phyloP scores from a whole-genome alignment of 2,888 invertebrate genomes.

The Auanema sp. region DNA sequence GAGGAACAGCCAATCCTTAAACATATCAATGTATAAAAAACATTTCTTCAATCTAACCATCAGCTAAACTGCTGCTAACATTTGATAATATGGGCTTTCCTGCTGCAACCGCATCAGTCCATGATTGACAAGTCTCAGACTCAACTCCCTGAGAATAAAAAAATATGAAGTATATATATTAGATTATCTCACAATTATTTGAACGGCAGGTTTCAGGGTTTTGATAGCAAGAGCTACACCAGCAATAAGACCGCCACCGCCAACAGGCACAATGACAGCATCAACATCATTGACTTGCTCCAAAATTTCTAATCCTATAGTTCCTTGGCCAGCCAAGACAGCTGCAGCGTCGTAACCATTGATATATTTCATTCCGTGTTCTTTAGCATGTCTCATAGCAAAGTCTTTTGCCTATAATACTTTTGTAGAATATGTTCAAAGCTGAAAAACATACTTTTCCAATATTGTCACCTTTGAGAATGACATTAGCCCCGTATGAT shows the following conservation, averaged over 20 bases:
- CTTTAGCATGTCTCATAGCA: slow-evolving; percentile 78
- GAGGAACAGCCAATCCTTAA: slow-evolving; percentile 78
- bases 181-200: slow-evolving; percentile 80
- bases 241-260: slow-evolving; percentile 89
- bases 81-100: slow-evolving; percentile 75
- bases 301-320: slow-evolving; percentile 86
- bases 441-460: slow-evolving; percentile 22
- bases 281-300: slow-evolving; percentile 81
- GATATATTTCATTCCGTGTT: slow-evolving; percentile 78
- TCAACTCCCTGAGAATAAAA: slow-evolving; percentile 76
- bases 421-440: not conserved
- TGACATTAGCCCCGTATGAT: slow-evolving; percentile 81
- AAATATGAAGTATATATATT: not conserved
- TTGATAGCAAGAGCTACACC: slow-evolving; percentile 88
- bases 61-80: slow-evolving; percentile 79
- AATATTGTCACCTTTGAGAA: slow-evolving; percentile 70
- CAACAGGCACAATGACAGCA: slow-evolving; percentile 87
- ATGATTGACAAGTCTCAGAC: slow-evolving; percentile 86
- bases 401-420: slow-evolving; percentile 73
- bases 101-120: slow-evolving; percentile 75
- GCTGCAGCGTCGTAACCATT: slow-evolving; percentile 94
- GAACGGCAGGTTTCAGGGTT: slow-evolving; percentile 79
- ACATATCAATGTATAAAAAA: slow-evolving; percentile 5
- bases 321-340: slow-evolving; percentile 92
- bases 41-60: slow-evolving; percentile 70